Conservation (phyloP, 2,797 vertebrate species). For the Siniperca obscura region DNA sequence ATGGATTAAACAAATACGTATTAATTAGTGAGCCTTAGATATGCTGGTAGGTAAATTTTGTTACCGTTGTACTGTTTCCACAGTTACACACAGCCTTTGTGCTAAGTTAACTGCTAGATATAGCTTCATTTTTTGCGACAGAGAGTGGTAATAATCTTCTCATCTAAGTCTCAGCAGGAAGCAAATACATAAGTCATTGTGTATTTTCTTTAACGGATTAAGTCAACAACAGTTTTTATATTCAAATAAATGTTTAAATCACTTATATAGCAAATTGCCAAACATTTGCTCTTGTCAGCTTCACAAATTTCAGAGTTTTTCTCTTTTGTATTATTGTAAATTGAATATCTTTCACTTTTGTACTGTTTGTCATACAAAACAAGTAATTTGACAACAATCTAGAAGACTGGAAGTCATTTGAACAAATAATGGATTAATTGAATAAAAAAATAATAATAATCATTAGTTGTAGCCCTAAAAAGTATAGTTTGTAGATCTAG, state of each 20-base stretch:
- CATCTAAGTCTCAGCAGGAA: neutral
- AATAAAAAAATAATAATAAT: neutral
- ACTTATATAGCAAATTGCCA: neutral
- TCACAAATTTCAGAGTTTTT: neutral
- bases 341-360: neutral
- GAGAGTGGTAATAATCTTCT: too few species aligned
- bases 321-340: neutral
- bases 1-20: neutral
- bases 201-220: neutral
- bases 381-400: neutral
- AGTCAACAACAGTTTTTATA: neutral
- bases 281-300: neutral
- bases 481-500: slow-evolving; percentile 26
- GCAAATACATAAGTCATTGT: neutral
- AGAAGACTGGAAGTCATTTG: neutral
- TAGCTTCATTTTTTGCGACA: too few species aligned
- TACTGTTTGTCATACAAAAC: neutral
- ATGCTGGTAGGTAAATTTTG: neutral
- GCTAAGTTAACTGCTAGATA: neutral
- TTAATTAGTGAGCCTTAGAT: neutral
- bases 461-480: neutral
- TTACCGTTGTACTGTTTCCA: neutral
- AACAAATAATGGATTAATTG: neutral
- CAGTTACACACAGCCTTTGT: neutral
- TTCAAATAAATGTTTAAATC: neutral